phyloP scores from a whole-genome alignment of 2,113 vertebrate genomes.

The Archocentrus centrarchus region DNA sequence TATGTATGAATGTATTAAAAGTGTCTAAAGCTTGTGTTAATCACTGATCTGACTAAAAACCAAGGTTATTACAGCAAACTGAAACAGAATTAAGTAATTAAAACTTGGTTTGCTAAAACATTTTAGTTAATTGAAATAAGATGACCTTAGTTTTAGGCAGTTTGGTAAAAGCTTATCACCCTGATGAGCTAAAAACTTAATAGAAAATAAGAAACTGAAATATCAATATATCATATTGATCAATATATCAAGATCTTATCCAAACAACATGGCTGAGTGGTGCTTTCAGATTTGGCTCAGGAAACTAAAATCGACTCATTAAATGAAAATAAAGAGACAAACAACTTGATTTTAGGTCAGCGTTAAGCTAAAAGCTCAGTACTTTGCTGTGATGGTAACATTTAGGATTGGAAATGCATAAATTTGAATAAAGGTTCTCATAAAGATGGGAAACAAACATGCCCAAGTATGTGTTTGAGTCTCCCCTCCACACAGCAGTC shows the following conservation, averaged over 20 bases:
- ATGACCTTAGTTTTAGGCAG: no score
- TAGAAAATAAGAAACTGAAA: no score
- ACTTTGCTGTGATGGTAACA: background rate
- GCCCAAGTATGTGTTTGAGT: background rate
- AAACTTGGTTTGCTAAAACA: no score
- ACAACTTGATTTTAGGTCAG: no score
- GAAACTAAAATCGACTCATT: background rate
- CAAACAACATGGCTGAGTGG: accelerated
- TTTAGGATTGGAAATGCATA: background rate
- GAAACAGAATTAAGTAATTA: no score
- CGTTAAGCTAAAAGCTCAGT: background rate
- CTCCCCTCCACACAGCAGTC: background rate
- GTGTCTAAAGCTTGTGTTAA: no score
- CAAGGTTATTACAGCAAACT: no score
- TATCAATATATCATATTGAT: no score
- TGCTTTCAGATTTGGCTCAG: background rate
- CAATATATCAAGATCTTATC: background rate
- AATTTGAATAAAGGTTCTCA: background rate
- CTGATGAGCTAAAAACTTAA: no score
- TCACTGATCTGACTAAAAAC: no score
- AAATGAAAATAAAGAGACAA: background rate
- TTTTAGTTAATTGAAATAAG: no score
- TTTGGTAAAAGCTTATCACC: no score
- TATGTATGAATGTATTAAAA: background rate
- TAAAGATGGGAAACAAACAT: background rate